Evolutionary conservation across 2,797 vertebrate species (phyloP), one percentile per base, ranked within the genome.

Genomic region (Crypturellus tataupa): DNA sequence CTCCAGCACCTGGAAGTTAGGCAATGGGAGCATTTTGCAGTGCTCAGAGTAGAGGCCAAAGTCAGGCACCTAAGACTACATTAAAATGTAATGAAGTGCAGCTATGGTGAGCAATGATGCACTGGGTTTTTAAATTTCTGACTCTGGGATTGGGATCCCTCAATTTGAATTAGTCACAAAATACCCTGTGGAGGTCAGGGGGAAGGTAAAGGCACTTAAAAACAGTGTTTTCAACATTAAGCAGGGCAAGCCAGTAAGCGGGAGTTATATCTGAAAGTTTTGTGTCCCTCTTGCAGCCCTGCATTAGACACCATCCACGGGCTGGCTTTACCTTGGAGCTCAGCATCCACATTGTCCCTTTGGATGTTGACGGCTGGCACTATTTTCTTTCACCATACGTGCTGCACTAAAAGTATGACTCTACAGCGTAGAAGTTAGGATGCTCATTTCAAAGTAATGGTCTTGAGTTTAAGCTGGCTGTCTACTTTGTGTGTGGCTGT

Each of bases 71-170:
- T 17, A 65, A 80, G 44, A 77, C 15, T 1, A 1, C 25, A 35
- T 27, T 67, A 79, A 85, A 84, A 9, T 2, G 6, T 11, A 81
- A 6, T 53, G 40, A 70, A 6, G 16, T 35, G 25, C 68, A 59
- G 59, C 0, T 0, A 29, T 62, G 39, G 14, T 68, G 59, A 58
- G 13, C 63, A 46, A 47, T 4, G 0, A 25, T 42, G 11, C 5
- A 0, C 65, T 65, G 78, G 60, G 11, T 37, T 55, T 17, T 42
- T 49, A 49, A 33, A 25, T 65, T 92, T 9, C 23, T 55, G 16
- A 58, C 40, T 76, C 75, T 70, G 9, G 46, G 13, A 79, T 5
- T 3, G 5, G 62, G 18, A 62, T 89, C 3, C 15, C 51, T 68
- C 11, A 51, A 39, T 12, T 2, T 75, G 31, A 65, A 71, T 83